Percentiles rank a stretch among this genome's conserved stretches.
These are phyloP conservation scores for Leptura quadrifasciata DNA, from an alignment of 2,888 invertebrate species.

Conservation along the genomic window DNA sequence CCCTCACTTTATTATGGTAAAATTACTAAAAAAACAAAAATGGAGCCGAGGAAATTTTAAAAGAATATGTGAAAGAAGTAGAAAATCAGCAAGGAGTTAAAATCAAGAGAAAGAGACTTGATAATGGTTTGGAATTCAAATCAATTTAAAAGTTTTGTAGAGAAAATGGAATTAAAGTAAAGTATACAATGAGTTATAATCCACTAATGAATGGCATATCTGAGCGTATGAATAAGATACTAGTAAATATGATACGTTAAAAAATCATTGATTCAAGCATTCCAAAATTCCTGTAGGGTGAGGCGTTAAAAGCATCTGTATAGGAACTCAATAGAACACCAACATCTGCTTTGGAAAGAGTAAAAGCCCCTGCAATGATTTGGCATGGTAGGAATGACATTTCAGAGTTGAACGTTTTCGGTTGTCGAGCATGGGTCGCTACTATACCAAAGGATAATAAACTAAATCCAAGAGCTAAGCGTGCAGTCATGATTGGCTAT, in stretches of 20 bases:
- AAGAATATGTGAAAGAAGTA: too few species aligned
- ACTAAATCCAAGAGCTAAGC: slow-evolving; percentile 38
- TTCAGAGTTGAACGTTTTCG: slow-evolving; percentile 41
- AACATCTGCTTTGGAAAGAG: slow-evolving; percentile 36
- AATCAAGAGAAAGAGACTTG: too few species aligned
- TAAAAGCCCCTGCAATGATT: slow-evolving; percentile 37
- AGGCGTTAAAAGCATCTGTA: slow-evolving; percentile 44
- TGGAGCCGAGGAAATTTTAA: too few species aligned
- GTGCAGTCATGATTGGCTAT: slow-evolving; percentile 44
- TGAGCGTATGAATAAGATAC: slow-evolving; percentile 41
- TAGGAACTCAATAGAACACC: slow-evolving; percentile 47
- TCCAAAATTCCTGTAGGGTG: slow-evolving; percentile 45
- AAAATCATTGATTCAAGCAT: slow-evolving; percentile 34
- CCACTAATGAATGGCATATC: slow-evolving; percentile 26
- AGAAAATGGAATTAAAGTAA: neutral
- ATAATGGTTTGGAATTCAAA: slow-evolving; percentile 33
- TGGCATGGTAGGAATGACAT: slow-evolving; percentile 43
- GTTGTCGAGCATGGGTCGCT: slow-evolving; percentile 41
- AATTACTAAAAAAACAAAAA: too few species aligned
- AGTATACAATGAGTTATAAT: slow-evolving; percentile 8
- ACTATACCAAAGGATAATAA: slow-evolving; percentile 42
- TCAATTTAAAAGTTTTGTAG: slow-evolving; percentile 13
- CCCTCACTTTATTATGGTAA: too few species aligned
- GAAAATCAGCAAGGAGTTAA: too few species aligned
- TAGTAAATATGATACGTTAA: neutral